phyloP scores from a whole-genome alignment of 1,140 invertebrate genomes.

The Antheraea pernyi region DNA sequence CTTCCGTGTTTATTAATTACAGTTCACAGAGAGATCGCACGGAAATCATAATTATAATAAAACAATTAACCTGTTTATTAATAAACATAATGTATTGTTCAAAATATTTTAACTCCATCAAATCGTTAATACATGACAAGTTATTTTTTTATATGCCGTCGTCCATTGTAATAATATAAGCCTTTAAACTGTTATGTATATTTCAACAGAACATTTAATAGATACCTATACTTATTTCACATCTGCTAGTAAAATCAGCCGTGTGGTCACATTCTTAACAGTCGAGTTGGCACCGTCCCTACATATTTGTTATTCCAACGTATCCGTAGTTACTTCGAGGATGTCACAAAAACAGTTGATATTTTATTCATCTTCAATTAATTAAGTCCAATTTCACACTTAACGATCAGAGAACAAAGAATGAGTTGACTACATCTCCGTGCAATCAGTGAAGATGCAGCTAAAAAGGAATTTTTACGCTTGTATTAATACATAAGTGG shows the following conservation, averaged over 20 bases:
- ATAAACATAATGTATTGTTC: too few relatives aligned
- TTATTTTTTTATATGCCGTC: too few relatives aligned
- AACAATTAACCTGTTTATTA: too few relatives aligned
- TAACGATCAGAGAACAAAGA: slow-evolving; percentile 9
- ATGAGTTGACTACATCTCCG: slow-evolving; percentile 4
- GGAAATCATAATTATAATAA: too few relatives aligned
- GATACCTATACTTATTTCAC: not conserved
- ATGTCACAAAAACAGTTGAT: slow-evolving; percentile 8
- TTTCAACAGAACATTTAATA: not conserved
- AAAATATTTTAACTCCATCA: too few relatives aligned
- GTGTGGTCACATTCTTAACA: slow-evolving; percentile 7
- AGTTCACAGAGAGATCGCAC: too few relatives aligned
- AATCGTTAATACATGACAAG: too few relatives aligned
- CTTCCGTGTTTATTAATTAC: too few relatives aligned
- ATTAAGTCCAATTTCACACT: slow-evolving; percentile 15
- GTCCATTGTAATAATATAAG: too few relatives aligned
- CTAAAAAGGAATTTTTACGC: slow-evolving; percentile 26
- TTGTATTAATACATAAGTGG: slow-evolving; percentile 25
- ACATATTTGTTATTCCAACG: not conserved
- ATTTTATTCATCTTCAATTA: slow-evolving; percentile 15
- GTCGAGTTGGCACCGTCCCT: slow-evolving; percentile 1
- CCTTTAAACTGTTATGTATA: not conserved
- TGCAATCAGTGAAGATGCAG: not conserved
- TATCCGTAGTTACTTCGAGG: not conserved
- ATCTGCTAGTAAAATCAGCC: not conserved